Base-by-base conservation (phyloP, 2,888 invertebrate species). In the Volucella bombylans region DNA sequence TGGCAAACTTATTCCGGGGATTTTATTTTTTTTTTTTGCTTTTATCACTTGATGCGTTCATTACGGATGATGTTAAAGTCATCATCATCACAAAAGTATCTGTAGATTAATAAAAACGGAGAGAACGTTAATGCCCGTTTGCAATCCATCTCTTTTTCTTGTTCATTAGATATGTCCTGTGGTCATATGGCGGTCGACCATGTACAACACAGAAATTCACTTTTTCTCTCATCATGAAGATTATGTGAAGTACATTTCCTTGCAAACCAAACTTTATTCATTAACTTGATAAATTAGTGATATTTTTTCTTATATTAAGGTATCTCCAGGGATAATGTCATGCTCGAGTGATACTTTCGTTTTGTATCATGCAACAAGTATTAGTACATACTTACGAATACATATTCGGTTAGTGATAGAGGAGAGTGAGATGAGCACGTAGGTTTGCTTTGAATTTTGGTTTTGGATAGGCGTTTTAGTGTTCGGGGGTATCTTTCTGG, bases 241-340 rank as follows among this genome's bases (percentile, higher is more conserved):
- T 31, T 67, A 45, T 64, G 47, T 59, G 41, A 64, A 62, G 67
- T 64, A 68, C 15, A 18, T 67, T 76, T 62, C 54, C 39, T 41
- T 62, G 76, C 74, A 18, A 74, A 62, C 31, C 67, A 68, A 85
- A 85, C 80, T 85, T 85, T 85, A 49, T 71, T 85, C 83, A 85
- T 85, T 85, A 85, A 80, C 83, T 80, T 85, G 83, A 85, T 80
- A 80, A 85, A 85, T 85, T 80, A 72, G 80, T 80, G 76, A 76
- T 80, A 72, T 85, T 74, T 80, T 23, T 76, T 76, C 80, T 80
- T 72, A 85, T 76, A 72, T 76, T 85, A 83, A 83, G 73, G 82
- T 78, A 78, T 82, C 72, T 78, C 78, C 54, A 12, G 64, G 64
- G 83, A 68, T 54, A 50, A 74, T 65, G 31, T 65, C 79, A 4